phyloP scores from a whole-genome alignment of 53 echinoderm and acorn worm species.

The Echinarachnius parma region DNA sequence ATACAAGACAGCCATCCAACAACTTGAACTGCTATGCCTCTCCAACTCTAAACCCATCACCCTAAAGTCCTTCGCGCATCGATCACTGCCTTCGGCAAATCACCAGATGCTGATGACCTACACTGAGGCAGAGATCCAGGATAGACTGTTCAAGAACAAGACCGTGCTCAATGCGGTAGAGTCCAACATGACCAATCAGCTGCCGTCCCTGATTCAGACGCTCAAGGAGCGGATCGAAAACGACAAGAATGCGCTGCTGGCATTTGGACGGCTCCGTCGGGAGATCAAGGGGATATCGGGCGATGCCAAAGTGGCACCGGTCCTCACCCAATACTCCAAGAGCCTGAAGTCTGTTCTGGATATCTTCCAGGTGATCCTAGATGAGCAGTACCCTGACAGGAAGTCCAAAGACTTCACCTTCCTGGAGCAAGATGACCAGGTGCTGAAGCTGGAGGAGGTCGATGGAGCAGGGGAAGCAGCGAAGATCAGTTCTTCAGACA shows the following conservation, averaged over 20 bases:
- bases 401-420: slow-evolving; percentile 54
- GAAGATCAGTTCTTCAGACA: background rate
- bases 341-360: slow-evolving; percentile 72
- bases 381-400: slow-evolving; percentile 73
- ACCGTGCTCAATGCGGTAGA: slow-evolving; percentile 82
- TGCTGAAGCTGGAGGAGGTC: slow-evolving; percentile 49
- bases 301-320: slow-evolving; percentile 79
- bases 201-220: slow-evolving; percentile 60
- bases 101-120: slow-evolving; percentile 83
- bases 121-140: slow-evolving; percentile 77
- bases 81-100: slow-evolving; percentile 52
- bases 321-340: slow-evolving; percentile 74
- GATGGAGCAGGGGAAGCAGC: slow-evolving; percentile 26
- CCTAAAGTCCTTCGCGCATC: slow-evolving; percentile 52
- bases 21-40: slow-evolving; percentile 72
- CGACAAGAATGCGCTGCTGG: slow-evolving; percentile 86
- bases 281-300: slow-evolving; percentile 84
- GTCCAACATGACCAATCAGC: slow-evolving; percentile 63
- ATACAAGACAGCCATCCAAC: slow-evolving; percentile 68
- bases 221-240: slow-evolving; percentile 84
- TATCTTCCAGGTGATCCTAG: slow-evolving; percentile 60
- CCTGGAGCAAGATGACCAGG: slow-evolving; percentile 58
- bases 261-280: slow-evolving; percentile 70
- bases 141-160: slow-evolving; percentile 87
- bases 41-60: slow-evolving; percentile 71